phyloP scores from a whole-genome alignment of 2,797 vertebrate species.

The Pangasius djambal region DNA sequence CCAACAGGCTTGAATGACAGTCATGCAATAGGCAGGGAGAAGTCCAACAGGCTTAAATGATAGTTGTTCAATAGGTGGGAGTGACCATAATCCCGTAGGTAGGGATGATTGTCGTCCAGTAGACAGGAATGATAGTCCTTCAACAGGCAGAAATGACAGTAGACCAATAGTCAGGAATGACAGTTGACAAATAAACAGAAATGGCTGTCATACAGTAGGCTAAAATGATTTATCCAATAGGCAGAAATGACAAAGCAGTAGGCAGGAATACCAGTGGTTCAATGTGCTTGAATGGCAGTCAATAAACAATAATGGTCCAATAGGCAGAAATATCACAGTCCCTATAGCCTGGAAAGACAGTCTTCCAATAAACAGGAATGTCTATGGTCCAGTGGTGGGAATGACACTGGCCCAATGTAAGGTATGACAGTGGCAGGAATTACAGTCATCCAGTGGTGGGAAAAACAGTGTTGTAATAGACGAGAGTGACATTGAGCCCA shows the following conservation, averaged over 20 bases:
- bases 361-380: background rate
- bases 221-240: background rate
- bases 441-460: background rate
- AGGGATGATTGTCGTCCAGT: background rate
- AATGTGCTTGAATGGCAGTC: background rate
- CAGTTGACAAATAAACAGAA: background rate
- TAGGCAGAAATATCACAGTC: background rate
- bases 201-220: background rate
- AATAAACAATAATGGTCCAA: background rate
- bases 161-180: background rate
- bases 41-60: background rate
- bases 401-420: background rate
- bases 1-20: background rate
- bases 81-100: too few species aligned
- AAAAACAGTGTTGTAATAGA: background rate
- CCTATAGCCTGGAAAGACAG: background rate
- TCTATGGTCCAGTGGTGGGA: background rate
- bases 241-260: background rate
- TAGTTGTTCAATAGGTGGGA: background rate
- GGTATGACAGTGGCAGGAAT: constrained; percentile 1
- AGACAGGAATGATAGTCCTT: background rate
- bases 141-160: background rate
- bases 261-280: background rate
- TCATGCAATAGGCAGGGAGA: background rate
- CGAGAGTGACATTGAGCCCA: constrained; percentile 7